phyloP scores from a whole-genome alignment of 2,888 invertebrate species.

The Ramazzottius varieornatus region DNA sequence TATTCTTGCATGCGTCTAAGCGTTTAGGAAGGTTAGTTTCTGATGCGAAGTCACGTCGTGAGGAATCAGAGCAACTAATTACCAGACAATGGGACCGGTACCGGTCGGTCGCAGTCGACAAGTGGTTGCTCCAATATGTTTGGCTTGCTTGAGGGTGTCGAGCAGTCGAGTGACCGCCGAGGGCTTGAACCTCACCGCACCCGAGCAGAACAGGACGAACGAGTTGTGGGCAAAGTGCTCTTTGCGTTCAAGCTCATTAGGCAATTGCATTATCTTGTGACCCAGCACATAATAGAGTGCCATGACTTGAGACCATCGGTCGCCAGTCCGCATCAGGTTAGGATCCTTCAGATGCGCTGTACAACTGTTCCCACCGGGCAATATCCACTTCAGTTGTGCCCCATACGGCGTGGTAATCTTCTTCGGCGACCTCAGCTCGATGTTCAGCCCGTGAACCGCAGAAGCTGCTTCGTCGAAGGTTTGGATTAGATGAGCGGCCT shows the following conservation, averaged over 20 bases:
- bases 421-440: neutral
- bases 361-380: neutral
- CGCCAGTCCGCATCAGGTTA: neutral
- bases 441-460: neutral
- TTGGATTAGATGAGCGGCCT: neutral
- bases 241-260: neutral
- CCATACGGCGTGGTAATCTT: neutral
- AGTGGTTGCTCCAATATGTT: constrained; percentile 3
- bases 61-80: no score
- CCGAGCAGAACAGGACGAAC: constrained; percentile 1
- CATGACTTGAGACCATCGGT: constrained; percentile 11
- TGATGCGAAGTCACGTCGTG: no score
- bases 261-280: constrained; percentile 14
- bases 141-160: constrained; percentile 2
- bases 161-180: neutral
- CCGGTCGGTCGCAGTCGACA: neutral
- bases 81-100: neutral
- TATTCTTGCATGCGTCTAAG: no score
- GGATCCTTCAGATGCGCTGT: neutral
- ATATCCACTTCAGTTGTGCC: neutral
- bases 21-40: no score
- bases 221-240: constrained; percentile 1
- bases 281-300: constrained; percentile 22
- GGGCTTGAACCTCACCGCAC: constrained; percentile 4
- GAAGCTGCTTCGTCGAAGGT: neutral